phyloP scores from a whole-genome alignment of 2,113 vertebrate species.

The Eptesicus fuscus region DNA sequence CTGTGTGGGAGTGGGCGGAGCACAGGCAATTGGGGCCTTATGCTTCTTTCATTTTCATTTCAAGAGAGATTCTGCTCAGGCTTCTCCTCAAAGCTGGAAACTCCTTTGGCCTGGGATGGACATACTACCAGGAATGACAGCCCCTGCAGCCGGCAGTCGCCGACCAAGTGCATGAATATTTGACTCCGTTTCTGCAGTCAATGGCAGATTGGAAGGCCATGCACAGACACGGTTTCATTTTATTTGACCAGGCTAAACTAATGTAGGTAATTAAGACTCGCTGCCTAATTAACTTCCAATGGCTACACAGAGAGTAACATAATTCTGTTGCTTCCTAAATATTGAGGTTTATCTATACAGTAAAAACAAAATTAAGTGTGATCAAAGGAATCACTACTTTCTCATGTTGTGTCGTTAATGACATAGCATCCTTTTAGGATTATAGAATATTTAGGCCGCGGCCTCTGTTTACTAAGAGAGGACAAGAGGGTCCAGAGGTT shows the following conservation, averaged over 20 bases:
- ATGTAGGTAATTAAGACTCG: conserved; percentile 62
- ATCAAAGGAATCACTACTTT: background rate
- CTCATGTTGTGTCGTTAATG: background rate
- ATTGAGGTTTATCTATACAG: conserved; percentile 34
- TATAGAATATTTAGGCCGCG: background rate
- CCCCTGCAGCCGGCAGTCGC: background rate
- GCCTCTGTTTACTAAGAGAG: background rate
- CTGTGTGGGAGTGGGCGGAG: accelerated
- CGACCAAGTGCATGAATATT: background rate
- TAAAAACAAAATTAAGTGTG: background rate
- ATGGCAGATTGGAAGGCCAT: conserved; percentile 20
- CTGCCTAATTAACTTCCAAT: conserved; percentile 63
- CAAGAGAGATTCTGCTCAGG: background rate
- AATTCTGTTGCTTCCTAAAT: conserved; percentile 52
- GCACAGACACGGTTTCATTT: background rate
- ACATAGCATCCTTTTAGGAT: background rate
- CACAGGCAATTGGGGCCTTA: too few relatives aligned
- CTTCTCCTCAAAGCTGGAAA: background rate
- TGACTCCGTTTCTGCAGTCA: background rate
- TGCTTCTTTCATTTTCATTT: background rate
- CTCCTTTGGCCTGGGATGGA: background rate
- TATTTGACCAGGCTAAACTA: conserved; percentile 40
- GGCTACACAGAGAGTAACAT: conserved; percentile 21
- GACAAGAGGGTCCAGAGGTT: background rate
- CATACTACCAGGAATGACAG: background rate